Conservation (phyloP, 1,140 invertebrate species). For the Temnothorax curvispinosus region DNA sequence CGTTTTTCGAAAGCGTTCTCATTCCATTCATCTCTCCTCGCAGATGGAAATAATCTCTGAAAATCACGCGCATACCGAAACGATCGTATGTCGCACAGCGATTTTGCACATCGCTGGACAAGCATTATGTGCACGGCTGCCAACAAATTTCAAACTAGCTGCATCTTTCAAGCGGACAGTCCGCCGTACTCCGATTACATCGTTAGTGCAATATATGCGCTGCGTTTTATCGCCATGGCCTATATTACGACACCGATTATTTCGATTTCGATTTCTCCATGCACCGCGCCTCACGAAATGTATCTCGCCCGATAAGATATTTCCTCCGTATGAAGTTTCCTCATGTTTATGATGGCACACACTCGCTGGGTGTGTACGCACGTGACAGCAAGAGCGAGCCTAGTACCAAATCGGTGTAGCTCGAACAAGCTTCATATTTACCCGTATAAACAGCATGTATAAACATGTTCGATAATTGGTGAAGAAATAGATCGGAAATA, state of each 20-base stretch:
- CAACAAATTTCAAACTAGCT: slow-evolving; percentile 17
- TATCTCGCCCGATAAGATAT: slow-evolving; percentile 31
- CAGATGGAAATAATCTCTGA: slow-evolving; percentile 23
- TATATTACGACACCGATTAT: slow-evolving; percentile 40
- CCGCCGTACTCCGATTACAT: slow-evolving; percentile 32
- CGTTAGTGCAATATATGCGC: slow-evolving; percentile 13
- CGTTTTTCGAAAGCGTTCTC: not conserved
- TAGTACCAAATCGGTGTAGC: not conserved
- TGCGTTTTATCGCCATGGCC: slow-evolving; percentile 39
- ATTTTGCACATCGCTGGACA: slow-evolving; percentile 35
- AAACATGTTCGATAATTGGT: not conserved
- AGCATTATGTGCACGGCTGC: slow-evolving; percentile 27
- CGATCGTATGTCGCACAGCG: slow-evolving; percentile 17
- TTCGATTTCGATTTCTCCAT: slow-evolving; percentile 24
- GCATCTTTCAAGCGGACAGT: slow-evolving; percentile 44
- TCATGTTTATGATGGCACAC: not conserved
- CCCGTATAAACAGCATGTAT: not conserved
- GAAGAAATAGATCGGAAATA: not conserved
- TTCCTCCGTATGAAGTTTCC: slow-evolving; percentile 1
- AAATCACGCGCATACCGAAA: slow-evolving; percentile 13
- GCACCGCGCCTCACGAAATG: not conserved
- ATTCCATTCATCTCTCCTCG: not conserved
- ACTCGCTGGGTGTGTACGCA: not conserved
- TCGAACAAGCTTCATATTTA: slow-evolving; percentile 1
- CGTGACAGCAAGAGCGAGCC: not conserved